Base-by-base conservation (phyloP, 37 sponge, comb jelly and placozoan genomes). In the Crambe crambe region DNA sequence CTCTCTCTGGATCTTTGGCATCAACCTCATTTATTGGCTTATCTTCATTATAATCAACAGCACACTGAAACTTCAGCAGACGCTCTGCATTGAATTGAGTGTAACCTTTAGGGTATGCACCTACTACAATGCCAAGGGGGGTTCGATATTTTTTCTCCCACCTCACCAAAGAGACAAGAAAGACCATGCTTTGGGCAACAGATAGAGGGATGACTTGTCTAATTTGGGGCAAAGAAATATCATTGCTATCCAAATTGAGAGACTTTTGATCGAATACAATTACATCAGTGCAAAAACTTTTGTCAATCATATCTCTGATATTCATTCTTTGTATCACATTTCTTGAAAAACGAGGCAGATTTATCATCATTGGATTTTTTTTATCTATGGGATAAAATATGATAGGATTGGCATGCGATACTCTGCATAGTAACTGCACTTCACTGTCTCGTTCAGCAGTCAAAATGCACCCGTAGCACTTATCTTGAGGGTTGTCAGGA, bases 311-410 rank as follows among this genome's bases (percentile, higher is more conserved):
- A 1, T 77, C 56, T 22, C 37, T 58, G 34, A 86, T 74, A 0
- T 25, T 37, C 12, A 20, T 67, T 31, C 25, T 79, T 17, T 67
- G 27, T 1, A 86, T 42, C 29, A 86, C 35, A n/a, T 80, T 59
- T 29, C 44, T 36, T 26, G 93, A 83, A 17, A 92, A 30, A 35
- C 75, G 37, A 58, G 93, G 93, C 38, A 87, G 70, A 72, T 92
- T 92, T n/a, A 72, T 23, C 6, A 92, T 29, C 18, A 63, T 58
- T 34, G 93, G 93, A 41, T 76, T 59, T 29, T 76, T 82, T 23
- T 41, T 74, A 42, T 80, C 74, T 31, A 92, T 31, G 23, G 93
- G 93, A 72, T 31, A 83, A 54, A 92, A 87, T 8, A 80, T 5
- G 42, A 75, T 80, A 8, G 84, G 32, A 67, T 85, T 87, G 15